phyloP scores from a whole-genome alignment of 2,888 invertebrate genomes.

The Acleris cristana region DNA sequence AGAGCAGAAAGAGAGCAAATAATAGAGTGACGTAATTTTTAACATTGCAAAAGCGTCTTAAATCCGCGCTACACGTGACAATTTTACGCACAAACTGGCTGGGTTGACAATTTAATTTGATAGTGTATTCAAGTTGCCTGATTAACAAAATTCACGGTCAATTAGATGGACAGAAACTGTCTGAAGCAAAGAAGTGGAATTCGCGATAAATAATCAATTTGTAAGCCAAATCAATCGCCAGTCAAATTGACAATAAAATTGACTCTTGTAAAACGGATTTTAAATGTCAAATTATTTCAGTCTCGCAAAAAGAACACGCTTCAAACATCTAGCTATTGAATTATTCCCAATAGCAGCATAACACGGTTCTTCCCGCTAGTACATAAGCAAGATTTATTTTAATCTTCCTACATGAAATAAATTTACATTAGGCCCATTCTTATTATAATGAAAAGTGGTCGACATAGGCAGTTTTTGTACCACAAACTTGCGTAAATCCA shows the following conservation, averaged over 20 bases:
- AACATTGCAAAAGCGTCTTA: background rate
- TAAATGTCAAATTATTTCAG: slow-evolving; percentile 31
- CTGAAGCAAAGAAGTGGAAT: too few relatives aligned
- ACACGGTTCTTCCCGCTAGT: slow-evolving; percentile 25
- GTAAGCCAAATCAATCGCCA: background rate
- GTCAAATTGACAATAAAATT: background rate
- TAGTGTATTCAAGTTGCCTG: too few relatives aligned
- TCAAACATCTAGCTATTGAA: slow-evolving; percentile 18
- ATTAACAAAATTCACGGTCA: too few relatives aligned
- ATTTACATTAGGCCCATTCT: slow-evolving; percentile 38
- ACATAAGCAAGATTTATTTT: slow-evolving; percentile 22
- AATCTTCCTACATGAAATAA: slow-evolving; percentile 34
- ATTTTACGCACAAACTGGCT: too few relatives aligned
- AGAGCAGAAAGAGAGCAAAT: slow-evolving; percentile 36
- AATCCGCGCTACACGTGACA: too few relatives aligned
- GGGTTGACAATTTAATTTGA: too few relatives aligned
- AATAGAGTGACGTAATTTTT: slow-evolving; percentile 24
- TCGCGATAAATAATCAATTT: too few relatives aligned
- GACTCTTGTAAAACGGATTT: background rate
- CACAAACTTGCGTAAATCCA: too few relatives aligned
- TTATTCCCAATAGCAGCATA: slow-evolving; percentile 7
- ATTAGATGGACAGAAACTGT: too few relatives aligned
- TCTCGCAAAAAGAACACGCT: slow-evolving; percentile 30
- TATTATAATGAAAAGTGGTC: slow-evolving; percentile 19
- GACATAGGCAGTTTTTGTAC: too few relatives aligned